Evolutionary conservation across 2,888 invertebrate species (phyloP), one percentile per base, ranked within the genome.

Genomic region (Chrysomela aeneicollis): DNA sequence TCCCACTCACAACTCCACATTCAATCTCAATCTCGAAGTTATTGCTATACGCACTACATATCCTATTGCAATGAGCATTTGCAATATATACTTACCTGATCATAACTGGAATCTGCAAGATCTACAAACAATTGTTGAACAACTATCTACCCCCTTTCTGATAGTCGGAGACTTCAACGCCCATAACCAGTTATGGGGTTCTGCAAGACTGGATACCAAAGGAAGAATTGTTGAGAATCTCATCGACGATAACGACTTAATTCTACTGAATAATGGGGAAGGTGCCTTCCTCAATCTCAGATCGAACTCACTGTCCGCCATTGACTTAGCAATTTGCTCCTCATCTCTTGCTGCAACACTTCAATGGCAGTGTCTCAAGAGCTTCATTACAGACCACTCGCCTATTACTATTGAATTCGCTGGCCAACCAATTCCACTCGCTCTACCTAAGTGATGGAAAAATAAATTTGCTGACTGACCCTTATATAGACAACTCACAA

Each of bases 121-220:
- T 3, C 17, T 61, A 12, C 19, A 5, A 0, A 32, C 47, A 46
- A n/a, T 65, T 0, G 17, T 22, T 10, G 26, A 49, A 2, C 67
- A 66, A 59, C 19, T 71, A 10, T 60, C 68, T 9, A 30, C 19
- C 2, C 67, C 68, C 8, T 69, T 52, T 17, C 9, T 67, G 10
- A n/a, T 67, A 37, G n/a, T 61, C 5, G 68, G 70, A 15, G 67
- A 68, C 42, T 68, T 67, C 17, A 70, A 71, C 22, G 60, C 66
- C 3, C 70, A 68, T 37, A 68, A 60, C 37, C 42, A 50, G 1
- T 9, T 70, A 22, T 70, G 68, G 68, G 65, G 65, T 0, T 65
- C 65, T 2, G 46, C 8, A 17, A 49, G 15, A 12, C 3, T n/a
- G 5, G 59, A 64, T 22, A 9, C 59, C n/a, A 30, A 52, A 0